Percentiles rank a stretch among this genome's conserved stretches.
Conservation (phyloP, 2,797 vertebrate genomes). For the Pempheris klunzingeri region DNA sequence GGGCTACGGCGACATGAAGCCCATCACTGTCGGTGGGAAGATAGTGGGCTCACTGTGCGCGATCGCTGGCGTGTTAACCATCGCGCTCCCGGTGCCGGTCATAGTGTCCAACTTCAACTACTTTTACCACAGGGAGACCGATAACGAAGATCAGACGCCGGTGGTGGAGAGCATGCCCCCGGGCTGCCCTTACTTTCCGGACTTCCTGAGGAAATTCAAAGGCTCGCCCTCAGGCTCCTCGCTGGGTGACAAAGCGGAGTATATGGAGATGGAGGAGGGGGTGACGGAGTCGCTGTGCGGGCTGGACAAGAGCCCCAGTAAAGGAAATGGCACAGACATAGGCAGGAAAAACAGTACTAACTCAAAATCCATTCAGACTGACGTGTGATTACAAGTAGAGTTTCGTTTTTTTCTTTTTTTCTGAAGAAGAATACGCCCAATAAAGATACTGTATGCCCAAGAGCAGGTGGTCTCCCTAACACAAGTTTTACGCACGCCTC, state of each 20-base stretch:
- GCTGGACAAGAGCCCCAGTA: conserved; percentile 93
- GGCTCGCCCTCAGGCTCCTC: conserved; percentile 93
- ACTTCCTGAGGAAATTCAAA: conserved; percentile 94
- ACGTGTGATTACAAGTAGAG: conserved; percentile 90
- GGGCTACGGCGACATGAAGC: conserved; percentile 99
- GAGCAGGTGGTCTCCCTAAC: conserved; percentile 72
- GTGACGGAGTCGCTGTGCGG: conserved; percentile 97
- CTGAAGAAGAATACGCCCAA: conserved; percentile 62
- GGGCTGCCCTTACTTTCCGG: conserved; percentile 91
- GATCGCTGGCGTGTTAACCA: conserved; percentile 98
- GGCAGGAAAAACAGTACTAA: conserved; percentile 94
- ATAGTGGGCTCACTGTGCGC: conserved; percentile 99
- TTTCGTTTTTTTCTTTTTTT: conserved; percentile 28
- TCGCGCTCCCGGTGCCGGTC: conserved; percentile 98
- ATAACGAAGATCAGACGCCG: conserved; percentile 94
- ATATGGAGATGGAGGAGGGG: conserved; percentile 99
- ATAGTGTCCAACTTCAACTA: conserved; percentile 99
- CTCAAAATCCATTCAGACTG: conserved; percentile 96
- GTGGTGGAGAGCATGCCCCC: conserved; percentile 89
- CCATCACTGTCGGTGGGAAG: conserved; percentile 98
- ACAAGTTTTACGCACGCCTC: conserved; percentile 66
- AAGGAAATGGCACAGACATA: conserved; percentile 94
- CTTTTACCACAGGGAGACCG: conserved; percentile 99
- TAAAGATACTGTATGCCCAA: conserved; percentile 62
- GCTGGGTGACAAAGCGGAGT: conserved; percentile 96